Percentiles rank a stretch among this genome's conserved stretches.
Conservation (phyloP, 2,888 invertebrate species). For the Rhimphoctona megacephalus region DNA sequence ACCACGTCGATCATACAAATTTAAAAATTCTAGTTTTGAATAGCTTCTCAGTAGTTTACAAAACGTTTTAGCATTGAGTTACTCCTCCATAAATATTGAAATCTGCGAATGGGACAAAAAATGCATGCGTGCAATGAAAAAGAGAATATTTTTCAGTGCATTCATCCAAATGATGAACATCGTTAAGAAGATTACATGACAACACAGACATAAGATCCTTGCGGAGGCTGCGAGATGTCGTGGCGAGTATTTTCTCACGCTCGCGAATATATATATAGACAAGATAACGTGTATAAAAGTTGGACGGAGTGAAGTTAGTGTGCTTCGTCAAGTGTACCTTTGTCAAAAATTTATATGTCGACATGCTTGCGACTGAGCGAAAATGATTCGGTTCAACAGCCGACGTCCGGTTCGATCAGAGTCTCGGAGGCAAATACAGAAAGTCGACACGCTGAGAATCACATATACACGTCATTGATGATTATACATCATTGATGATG, state of each 20-base stretch:
- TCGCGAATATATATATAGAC: constrained; percentile 8
- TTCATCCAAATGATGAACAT: not conserved
- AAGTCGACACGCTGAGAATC: constrained; percentile 26
- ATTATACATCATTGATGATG: constrained; percentile 37
- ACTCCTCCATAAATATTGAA: not conserved
- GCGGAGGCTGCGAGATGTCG: not conserved
- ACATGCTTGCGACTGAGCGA: constrained; percentile 74
- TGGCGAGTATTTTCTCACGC: constrained; percentile 37
- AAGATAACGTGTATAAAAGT: constrained; percentile 15
- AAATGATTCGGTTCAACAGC: constrained; percentile 76
- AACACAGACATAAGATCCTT: not conserved
- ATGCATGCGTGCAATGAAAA: not conserved
- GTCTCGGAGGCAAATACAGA: constrained; percentile 50
- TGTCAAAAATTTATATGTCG: constrained; percentile 76
- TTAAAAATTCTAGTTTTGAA: not conserved
- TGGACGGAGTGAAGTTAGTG: constrained; percentile 46
- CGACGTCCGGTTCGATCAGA: constrained; percentile 73
- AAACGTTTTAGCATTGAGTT: not conserved
- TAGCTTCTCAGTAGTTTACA: not conserved
- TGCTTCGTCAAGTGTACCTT: constrained; percentile 78
- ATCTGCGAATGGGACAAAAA: not conserved
- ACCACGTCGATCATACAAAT: not conserved
- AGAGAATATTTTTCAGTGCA: not conserved
- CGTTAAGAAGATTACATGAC: not conserved
- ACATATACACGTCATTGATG: not conserved